Base-by-base conservation (phyloP, 2,113 vertebrate species). In the Oryzias celebensis region DNA sequence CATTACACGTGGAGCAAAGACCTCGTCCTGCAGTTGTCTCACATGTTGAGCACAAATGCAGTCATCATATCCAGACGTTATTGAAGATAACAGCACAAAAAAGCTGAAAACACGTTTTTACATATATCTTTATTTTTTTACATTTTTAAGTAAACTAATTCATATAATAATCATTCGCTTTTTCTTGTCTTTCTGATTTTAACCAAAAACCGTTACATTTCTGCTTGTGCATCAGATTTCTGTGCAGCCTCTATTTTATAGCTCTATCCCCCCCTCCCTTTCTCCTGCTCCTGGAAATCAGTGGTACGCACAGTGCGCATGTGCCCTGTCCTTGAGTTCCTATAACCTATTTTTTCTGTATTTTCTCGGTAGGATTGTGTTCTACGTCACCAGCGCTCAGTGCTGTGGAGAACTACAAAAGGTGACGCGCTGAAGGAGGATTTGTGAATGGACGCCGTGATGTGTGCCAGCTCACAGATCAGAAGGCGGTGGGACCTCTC, bases 371-470 rank as follows among this genome's bases (percentile, higher is more conserved):
- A 81, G 82, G 71, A 80, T 78, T 86, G 85, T 88, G 81, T 82
- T 58, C 75, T 77, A 87, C 88, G 90, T 91, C 90, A 91, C 82
- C 83, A 71, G 83, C 68, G 76, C 82, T 85, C 82, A 72, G 79
- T 73, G 79, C 84, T 87, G 77, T 83, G 64, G 75, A 62, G 70
- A 71, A 89, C 84, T 78, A 82, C 83, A 85, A 85, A 88, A 87
- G 89, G 80, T 89, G 85, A 89, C 85, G 85, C 87, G 77, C 84
- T 68, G 61, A 81, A 83, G 84, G 87, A 86, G 88, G 92, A 91
- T 93, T 92, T 93, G 92, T 93, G 93, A 93, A 92, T 91, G 91
- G 88, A 92, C 87, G 79, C 88, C 24, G 81, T 90, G 81, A 88
- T 89, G 84, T 91, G 90, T 81, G 86, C 90, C 88, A 91, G 91